A percentile compares a stretch with the other conserved stretches of the same genome.
phyloP scores from a whole-genome alignment of 2,113 vertebrate genomes.

The Oryctolagus cuniculus region mOryCun1.1 NC_091435.1:170469501-170470000 shows the following conservation, averaged over 20 bases:
- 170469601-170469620: not conserved
- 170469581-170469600: not conserved
- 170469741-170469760: not conserved
- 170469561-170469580: not conserved
- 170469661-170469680: not conserved
- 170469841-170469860: not conserved
- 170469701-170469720: not conserved
- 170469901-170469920: not conserved
- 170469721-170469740: not conserved
- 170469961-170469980: not conserved
- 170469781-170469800: not conserved
- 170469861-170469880: not conserved
- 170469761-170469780: not conserved
- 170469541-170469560: not conserved
- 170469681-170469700: not conserved
- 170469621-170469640: not conserved
- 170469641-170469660: not conserved
- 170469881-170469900: not conserved
- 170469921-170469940: not conserved
- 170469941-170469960: not conserved
- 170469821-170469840: fast-evolving
- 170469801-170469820: not conserved
- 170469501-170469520: not conserved
- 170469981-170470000: not conserved
- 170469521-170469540: not conserved